Percentiles rank a stretch among this genome's conserved stretches.
Conservation (phyloP, 2,113 vertebrate species). For the Larimichthys crocea region DNA sequence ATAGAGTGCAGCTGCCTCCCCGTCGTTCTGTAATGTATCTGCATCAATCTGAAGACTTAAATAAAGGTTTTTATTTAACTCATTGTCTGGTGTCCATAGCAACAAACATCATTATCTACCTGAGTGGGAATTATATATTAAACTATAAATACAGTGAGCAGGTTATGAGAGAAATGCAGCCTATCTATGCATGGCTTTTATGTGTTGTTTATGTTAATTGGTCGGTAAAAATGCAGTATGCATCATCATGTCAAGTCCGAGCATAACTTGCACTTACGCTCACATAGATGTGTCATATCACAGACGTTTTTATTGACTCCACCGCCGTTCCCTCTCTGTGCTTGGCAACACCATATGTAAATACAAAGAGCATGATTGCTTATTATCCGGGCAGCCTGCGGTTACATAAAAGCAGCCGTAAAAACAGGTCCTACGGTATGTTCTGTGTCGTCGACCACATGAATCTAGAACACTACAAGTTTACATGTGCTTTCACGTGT, state of each 20-base stretch:
- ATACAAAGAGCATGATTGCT: neutral
- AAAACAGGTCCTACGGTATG: neutral
- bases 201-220: neutral
- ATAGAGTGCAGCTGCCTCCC: neutral
- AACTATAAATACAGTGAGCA: neutral
- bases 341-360: neutral
- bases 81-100: conserved; percentile 51
- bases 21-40: neutral
- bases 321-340: neutral
- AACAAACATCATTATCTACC: conserved; percentile 35
- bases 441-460: neutral
- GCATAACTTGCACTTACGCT: neutral
- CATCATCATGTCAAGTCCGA: neutral
- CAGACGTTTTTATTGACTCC: neutral
- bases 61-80: conserved; percentile 32
- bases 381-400: neutral
- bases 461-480: neutral
- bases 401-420: conserved; percentile 1
- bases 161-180: neutral
- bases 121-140: neutral
- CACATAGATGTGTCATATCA: neutral
- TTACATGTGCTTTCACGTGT: neutral
- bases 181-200: neutral
- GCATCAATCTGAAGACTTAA: conserved; percentile 29
- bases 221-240: neutral